phyloP scores from a whole-genome alignment of 1,140 invertebrate genomes.

The Latrodectus geometricus region DNA sequence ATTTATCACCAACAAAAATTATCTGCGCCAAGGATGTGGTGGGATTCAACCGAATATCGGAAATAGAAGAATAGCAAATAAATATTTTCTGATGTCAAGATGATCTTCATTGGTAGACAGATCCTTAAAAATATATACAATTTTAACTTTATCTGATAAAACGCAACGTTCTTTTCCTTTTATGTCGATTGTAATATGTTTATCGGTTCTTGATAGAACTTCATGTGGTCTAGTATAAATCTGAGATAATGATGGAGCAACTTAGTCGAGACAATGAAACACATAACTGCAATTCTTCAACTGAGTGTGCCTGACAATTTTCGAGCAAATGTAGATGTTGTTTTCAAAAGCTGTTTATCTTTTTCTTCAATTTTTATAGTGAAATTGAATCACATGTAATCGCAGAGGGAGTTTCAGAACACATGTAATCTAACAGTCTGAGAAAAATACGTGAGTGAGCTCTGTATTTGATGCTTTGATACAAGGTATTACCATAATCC shows the following conservation, averaged over 20 bases:
- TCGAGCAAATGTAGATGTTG: neutral
- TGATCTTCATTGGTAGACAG: too few relatives aligned
- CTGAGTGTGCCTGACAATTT: neutral
- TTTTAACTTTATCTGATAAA: neutral
- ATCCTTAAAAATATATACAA: neutral
- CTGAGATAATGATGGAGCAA: neutral
- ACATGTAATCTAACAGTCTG: slow-evolving; percentile 63
- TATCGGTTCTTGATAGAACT: neutral
- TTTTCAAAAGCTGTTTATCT: neutral
- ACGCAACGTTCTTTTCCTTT: neutral
- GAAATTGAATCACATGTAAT: neutral
- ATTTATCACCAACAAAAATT: too few relatives aligned
- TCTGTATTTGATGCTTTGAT: slow-evolving; percentile 59
- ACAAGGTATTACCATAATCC: slow-evolving; percentile 66
- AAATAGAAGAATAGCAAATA: too few relatives aligned
- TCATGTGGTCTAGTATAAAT: neutral
- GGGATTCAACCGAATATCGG: too few relatives aligned
- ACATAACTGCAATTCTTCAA: slow-evolving; percentile 15
- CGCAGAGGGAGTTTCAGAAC: too few relatives aligned
- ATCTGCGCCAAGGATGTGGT: too few relatives aligned
- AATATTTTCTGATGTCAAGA: too few relatives aligned
- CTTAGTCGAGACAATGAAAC: neutral
- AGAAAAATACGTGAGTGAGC: slow-evolving; percentile 63
- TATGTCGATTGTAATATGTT: neutral
- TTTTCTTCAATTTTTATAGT: neutral